Evolutionary conservation across 2,113 vertebrate genomes (phyloP).

Genomic region (Chauna torquata): DNA sequence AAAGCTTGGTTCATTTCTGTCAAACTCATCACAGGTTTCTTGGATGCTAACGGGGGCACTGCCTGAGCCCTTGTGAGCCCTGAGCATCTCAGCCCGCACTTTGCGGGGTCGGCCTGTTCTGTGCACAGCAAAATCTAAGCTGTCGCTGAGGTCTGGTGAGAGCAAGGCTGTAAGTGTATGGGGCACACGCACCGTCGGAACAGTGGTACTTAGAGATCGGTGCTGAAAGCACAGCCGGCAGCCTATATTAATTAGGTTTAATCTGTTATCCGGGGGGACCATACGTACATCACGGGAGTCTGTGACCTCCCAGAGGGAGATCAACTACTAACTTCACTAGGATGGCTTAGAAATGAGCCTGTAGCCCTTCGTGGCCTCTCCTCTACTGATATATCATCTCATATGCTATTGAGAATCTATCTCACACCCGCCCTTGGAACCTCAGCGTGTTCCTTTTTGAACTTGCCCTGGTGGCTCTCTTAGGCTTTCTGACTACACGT

Average conservation of each 20-base stretch:
- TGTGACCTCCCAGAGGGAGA: background rate
- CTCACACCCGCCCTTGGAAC: background rate
- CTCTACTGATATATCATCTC: background rate
- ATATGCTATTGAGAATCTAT: background rate
- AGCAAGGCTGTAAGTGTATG: background rate
- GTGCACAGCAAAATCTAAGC: background rate
- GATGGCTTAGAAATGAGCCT: background rate
- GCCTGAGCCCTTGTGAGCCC: background rate
- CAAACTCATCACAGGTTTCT: background rate
- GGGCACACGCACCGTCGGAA: background rate
- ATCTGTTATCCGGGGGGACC: background rate
- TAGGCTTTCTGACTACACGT: background rate
- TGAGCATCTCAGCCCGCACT: background rate
- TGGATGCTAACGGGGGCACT: background rate
- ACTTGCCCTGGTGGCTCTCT: background rate
- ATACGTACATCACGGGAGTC: background rate
- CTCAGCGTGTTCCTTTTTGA: background rate
- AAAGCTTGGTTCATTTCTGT: slow-evolving; percentile 4
- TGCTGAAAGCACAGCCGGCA: background rate
- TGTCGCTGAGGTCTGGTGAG: background rate
- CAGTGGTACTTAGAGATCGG: background rate
- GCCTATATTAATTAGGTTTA: background rate
- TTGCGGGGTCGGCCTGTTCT: background rate
- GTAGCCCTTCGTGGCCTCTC: background rate
- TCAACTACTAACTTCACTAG: background rate